Evolutionary conservation across 1,140 invertebrate species (phyloP), one percentile per base, ranked within the genome.

Genomic region (Drosophila lini): DNA sequence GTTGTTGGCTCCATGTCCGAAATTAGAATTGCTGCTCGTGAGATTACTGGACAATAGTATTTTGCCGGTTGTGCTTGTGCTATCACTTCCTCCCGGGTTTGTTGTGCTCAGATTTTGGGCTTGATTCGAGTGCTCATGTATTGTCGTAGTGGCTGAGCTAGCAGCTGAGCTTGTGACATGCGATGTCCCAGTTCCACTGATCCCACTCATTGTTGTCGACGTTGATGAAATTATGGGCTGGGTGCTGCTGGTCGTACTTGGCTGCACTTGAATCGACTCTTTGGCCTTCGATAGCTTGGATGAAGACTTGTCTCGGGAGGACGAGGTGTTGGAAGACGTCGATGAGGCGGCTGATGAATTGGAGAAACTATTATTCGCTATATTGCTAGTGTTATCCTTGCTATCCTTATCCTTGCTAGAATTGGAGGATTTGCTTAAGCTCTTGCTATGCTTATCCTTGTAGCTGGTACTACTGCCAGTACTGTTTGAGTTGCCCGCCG

Each of bases 401-500:
- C 90, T 88, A 48, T 92, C 91, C 74, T 92, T 92, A 28, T 91
- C 86, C 60, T 92, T 92, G 53, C 81, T 90, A 5, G 91, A 91
- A 50, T 69, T 80, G 5, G 91, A 91, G 11, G 91, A 91, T 36
- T 86, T 86, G 67, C 70, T 77, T 3, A 83, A 22, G 71, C 63
- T 92, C 63, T 92, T 92, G 52, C 79, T 88, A 70, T 92, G 88
- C 32, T 92, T 92, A 48, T 92, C 91, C 52, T 92, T 92, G 40
- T 91, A 92, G n/a, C 56, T 79, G 28, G 56, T 44, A 42, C 59
- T 76, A 19, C 52, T 9, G 52, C 52, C 22, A 3, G 34, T 67
- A 53, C 59, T 86, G 40, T 53, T 52, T 7, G 64, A 69, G 53
- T 65, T 82, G 34, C 48, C 80, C 38, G 50, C 68, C 38, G 75